These are phyloP conservation scores for Tragelaphus imberbis DNA, from an alignment of 2,113 vertebrate species.

Conservation along the genomic window DNA sequence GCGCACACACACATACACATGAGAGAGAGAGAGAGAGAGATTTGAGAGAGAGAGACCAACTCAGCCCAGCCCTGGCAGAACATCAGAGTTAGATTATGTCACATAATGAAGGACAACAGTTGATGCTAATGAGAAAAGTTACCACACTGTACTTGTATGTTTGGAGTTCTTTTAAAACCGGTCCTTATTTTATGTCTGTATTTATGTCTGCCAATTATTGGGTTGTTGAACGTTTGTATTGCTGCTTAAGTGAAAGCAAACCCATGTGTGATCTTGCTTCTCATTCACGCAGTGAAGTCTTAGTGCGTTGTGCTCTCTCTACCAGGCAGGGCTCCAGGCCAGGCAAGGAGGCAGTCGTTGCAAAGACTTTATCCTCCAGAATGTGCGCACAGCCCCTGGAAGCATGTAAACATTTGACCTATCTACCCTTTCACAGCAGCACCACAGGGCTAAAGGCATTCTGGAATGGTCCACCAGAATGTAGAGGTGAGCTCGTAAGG, in stretches of 20 bases:
- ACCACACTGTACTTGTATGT: not conserved
- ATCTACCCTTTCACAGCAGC: not conserved
- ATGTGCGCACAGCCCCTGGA: accelerated
- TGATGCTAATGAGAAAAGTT: conserved; percentile 14
- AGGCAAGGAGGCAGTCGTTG: not conserved
- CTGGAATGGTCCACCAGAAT: not conserved
- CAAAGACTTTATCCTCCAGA: not conserved
- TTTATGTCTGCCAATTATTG: not conserved
- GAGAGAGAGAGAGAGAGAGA: accelerated
- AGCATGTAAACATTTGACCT: too few species aligned
- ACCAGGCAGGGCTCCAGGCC: not conserved
- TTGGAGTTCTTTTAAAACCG: not conserved
- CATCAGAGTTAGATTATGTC: not conserved
- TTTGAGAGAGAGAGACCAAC: not conserved
- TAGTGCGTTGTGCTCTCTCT: not conserved
- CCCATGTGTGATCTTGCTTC: not conserved
- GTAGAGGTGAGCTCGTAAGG: not conserved
- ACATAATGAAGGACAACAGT: not conserved
- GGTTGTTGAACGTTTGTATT: not conserved
- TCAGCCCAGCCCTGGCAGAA: not conserved
- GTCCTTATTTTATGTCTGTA: not conserved
- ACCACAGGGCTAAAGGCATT: not conserved
- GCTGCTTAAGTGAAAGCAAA: not conserved
- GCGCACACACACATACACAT: accelerated
- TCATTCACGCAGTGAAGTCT: accelerated